phyloP scores from a whole-genome alignment of 2,113 vertebrate genomes.

The Sinocyclocheilus anshuiensis region DNA sequence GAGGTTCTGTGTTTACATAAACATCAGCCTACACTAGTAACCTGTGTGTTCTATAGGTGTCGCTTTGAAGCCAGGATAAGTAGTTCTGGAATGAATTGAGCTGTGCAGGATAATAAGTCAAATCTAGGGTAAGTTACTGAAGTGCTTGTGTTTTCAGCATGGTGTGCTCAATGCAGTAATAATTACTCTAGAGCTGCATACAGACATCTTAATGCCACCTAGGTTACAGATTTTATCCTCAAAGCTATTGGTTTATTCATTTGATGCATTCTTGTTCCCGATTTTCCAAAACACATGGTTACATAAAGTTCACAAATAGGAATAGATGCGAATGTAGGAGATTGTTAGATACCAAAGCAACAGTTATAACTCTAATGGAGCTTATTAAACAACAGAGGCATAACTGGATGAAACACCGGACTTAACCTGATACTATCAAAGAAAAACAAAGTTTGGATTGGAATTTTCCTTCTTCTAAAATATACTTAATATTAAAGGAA shows the following conservation, averaged over 20 bases:
- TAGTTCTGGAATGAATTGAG: conserved; percentile 45
- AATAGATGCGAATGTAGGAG: conserved; percentile 28
- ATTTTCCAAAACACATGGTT: neutral
- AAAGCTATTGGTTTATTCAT: conserved; percentile 15
- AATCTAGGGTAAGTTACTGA: conserved; percentile 34
- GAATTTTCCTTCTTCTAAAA: neutral
- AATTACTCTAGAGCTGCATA: conserved; percentile 31
- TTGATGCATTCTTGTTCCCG: neutral
- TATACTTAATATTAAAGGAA: neutral
- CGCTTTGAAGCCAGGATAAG: conserved; percentile 46
- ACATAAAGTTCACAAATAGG: conserved; percentile 3
- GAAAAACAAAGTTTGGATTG: neutral
- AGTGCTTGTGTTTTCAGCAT: conserved; percentile 33
- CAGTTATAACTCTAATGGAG: conserved; percentile 55
- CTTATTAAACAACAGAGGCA: conserved; percentile 57
- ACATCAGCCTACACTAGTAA: neutral
- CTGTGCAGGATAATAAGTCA: conserved; percentile 19
- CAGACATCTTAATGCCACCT: conserved; percentile 34
- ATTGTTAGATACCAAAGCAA: conserved; percentile 50
- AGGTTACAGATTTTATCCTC: conserved; percentile 26
- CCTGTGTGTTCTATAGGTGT: conserved; percentile 6
- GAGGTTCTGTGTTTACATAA: conserved; percentile 45
- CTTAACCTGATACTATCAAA: neutral
- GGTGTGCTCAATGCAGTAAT: conserved; percentile 33
- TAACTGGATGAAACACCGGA: conserved; percentile 61